Base-by-base conservation (phyloP, 2,797 vertebrate species). In the Karalla daura region DNA sequence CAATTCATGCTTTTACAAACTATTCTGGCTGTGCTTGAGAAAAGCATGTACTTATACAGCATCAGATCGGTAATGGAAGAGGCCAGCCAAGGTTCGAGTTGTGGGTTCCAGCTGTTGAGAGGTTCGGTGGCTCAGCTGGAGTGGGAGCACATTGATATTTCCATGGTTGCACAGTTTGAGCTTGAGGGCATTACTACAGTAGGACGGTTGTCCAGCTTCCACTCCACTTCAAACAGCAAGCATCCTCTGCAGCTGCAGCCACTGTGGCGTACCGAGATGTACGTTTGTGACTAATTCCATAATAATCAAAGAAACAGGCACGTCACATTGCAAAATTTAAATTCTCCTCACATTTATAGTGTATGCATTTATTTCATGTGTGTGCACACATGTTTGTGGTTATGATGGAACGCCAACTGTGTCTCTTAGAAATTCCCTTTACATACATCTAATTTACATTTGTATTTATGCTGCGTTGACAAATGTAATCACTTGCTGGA, bases 161-260 rank as follows among this genome's bases (percentile, higher is more conserved):
- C 74, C 82, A 77, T 70, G 82, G 81, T 70, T 86, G 84, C 90
- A 88, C 90, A 85, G 82, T 82, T 85, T 78, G 77, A 88, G 86
- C 88, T 86, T 59, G 68, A 58, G 82, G 73, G 82, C 83, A 80
- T 81, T 80, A n/a, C 74, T 65, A 84, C 63, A 79, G 76, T 76
- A 74, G 72, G 83, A 81, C 72, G 12, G 70, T 67, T 79, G 89
- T 86, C 84, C 81, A 70, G 76, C 64, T 80, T 86, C 77, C 80
- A 78, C 78, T 85, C 74, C 69, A 71, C 14, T 72, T 84, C 70
- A 63, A 70, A 69, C 64, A 70, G 61, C 64, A 73, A 25, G 50
- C 60, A 58, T 71, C 55, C 36, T 43, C 35, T 68, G 78, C 79
- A 88, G 86, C 81, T 85, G 84, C 63, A 69, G 54, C 37, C 78